A percentile compares a stretch with the other conserved stretches of the same genome.
Evolutionary conservation across 2,797 vertebrate species (phyloP).

Genomic region (Dryobates pubescens): DNA sequence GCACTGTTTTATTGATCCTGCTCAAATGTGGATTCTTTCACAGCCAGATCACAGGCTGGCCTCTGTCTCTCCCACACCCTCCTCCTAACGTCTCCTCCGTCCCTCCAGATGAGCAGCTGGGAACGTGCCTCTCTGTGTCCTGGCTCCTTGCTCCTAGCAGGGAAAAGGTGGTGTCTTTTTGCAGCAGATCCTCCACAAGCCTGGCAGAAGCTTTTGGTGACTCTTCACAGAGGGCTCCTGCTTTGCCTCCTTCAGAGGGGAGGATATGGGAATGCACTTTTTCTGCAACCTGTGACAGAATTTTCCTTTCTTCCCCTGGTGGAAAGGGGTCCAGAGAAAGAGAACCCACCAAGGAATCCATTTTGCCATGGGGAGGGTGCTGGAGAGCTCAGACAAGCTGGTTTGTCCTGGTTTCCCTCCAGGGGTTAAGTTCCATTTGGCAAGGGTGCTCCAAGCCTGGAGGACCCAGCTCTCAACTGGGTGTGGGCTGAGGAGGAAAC

Average conservation of each 20-base stretch:
- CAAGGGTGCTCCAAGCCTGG: background rate
- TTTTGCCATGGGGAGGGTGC: background rate
- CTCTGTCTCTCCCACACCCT: constrained; percentile 27
- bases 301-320: background rate
- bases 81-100: background rate
- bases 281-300: background rate
- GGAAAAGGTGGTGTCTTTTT: background rate
- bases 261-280: background rate
- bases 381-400: background rate
- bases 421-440: background rate
- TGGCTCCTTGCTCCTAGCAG: background rate
- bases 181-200: background rate
- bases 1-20: constrained; percentile 58
- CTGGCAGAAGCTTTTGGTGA: fast-evolving
- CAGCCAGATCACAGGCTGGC: constrained; percentile 51
- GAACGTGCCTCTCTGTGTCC: background rate
- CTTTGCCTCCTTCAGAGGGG: background rate
- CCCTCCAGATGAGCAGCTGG: background rate
- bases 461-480: background rate
- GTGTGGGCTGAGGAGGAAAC: background rate
- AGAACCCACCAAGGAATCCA: fast-evolving
- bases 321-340: background rate
- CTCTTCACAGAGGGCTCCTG: background rate
- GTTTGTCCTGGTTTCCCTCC: background rate
- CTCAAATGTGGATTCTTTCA: constrained; percentile 53